Percentiles rank a stretch among this genome's conserved stretches.
phyloP scores from a whole-genome alignment of 2,888 invertebrate genomes.

The Deilephila elpenor region DNA sequence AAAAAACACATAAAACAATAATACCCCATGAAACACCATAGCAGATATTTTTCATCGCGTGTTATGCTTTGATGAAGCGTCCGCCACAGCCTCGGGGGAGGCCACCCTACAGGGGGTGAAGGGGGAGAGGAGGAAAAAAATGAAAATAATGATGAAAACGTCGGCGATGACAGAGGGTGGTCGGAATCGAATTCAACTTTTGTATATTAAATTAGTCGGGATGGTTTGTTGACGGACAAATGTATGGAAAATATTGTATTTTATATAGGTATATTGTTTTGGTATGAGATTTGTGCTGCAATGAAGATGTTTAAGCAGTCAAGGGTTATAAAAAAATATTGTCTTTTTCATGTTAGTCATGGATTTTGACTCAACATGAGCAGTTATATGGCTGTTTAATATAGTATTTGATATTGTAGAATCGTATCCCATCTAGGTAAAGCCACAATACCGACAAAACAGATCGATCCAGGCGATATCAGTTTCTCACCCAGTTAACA shows the following conservation, averaged over 20 bases:
- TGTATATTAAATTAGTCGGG: conserved; percentile 23
- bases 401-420: no score
- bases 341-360: no score
- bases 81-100: conserved; percentile 44
- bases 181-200: conserved; percentile 19
- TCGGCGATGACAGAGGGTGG: conserved; percentile 36
- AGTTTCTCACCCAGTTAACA: no score
- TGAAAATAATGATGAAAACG: conserved; percentile 49
- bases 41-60: conserved; percentile 25
- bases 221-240: conserved; percentile 7
- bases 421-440: no score
- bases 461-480: no score
- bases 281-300: neutral
- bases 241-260: neutral
- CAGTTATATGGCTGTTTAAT: no score
- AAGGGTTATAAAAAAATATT: no score
- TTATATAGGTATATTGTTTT: neutral
- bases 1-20: conserved; percentile 23
- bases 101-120: conserved; percentile 39
- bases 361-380: no score
- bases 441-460: no score
- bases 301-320: neutral
- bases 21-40: conserved; percentile 24
- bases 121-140: conserved; percentile 52
- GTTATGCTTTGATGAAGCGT: conserved; percentile 64